These are phyloP conservation scores for Sapajus apella DNA, from an alignment of 2,113 vertebrate species.

Conservation along the genomic window DNA sequence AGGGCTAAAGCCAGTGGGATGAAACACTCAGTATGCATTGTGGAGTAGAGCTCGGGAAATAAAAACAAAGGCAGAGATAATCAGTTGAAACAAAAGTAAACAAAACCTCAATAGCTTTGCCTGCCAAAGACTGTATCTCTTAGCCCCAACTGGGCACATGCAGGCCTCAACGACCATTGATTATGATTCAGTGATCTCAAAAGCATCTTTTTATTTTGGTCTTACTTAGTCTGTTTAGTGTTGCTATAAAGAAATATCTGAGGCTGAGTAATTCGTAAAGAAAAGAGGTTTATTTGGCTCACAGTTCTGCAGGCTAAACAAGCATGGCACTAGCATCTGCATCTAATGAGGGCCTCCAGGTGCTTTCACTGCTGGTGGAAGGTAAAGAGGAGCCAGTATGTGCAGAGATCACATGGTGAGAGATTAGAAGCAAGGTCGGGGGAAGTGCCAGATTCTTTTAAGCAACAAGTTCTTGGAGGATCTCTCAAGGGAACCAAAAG, in stretches of 20 bases:
- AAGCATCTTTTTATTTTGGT: not conserved
- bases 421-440: not conserved
- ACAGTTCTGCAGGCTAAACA: not conserved
- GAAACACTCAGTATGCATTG: not conserved
- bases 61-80: slow-evolving; percentile 5
- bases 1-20: not conserved
- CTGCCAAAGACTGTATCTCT: not conserved
- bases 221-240: not conserved
- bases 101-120: not conserved
- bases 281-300: not conserved
- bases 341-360: not conserved
- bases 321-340: not conserved
- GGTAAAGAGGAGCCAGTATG: not conserved
- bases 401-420: not conserved
- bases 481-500: not conserved
- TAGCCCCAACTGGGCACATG: not conserved
- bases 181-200: not conserved
- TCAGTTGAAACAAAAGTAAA: not conserved
- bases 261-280: not conserved
- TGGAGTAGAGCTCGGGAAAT: not conserved
- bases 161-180: not conserved
- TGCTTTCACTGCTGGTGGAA: not conserved
- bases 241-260: not conserved
- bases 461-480: not conserved
- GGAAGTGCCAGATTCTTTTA: not conserved